Base-by-base conservation (phyloP, 1,140 invertebrate species). In the Aphelenchoides fujianensis region DNA sequence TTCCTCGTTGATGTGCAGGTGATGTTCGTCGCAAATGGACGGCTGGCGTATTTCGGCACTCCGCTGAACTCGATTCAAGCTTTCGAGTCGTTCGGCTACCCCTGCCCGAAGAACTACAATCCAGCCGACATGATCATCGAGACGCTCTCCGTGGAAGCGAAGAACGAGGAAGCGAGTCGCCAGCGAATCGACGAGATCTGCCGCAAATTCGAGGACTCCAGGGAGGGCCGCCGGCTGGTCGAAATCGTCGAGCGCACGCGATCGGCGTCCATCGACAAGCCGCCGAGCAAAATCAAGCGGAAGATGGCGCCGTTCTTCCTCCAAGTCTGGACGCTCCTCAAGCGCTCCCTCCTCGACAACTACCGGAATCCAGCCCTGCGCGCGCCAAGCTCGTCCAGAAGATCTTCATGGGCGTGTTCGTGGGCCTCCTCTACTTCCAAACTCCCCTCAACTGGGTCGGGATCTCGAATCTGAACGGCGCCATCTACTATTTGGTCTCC, bases 101-200 rank as follows among this genome's bases (percentile, higher is more conserved):
- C 87, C 3, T 93, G 92, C 80, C 84, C 85, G 5, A 55, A 63
- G 41, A 76, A 85, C 2, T 91, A 88, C 84, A 91, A 91, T 83
- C 88, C 89, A 23, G 90, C 90, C 1, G 90, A 92, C 83, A 90
- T 90, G 79, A 89, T 89, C 77, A 89, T 91, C 1, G 85, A 87
- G 31, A 88, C 89, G 63, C 84, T 91, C 30, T 64, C 72, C 16
- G 55, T 81, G 5, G 68, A 79, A 16, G 35, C 68, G 63, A n/a
- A 71, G 12, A 66, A 87, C 27, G 88, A 89, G 63, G 75, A 77
- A 16, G 80, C 76, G 16, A 84, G 82, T 64, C 19, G 62, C 2
- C 71, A 79, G 30, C 57, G 81, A 70, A 75, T 84, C 35, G 12
- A 68, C 7, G 41, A 69, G 16, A 79, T 85, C 62, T 80, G 77